phyloP scores from a whole-genome alignment of 2,113 vertebrate species.

The Acanthisitta chloris region DNA sequence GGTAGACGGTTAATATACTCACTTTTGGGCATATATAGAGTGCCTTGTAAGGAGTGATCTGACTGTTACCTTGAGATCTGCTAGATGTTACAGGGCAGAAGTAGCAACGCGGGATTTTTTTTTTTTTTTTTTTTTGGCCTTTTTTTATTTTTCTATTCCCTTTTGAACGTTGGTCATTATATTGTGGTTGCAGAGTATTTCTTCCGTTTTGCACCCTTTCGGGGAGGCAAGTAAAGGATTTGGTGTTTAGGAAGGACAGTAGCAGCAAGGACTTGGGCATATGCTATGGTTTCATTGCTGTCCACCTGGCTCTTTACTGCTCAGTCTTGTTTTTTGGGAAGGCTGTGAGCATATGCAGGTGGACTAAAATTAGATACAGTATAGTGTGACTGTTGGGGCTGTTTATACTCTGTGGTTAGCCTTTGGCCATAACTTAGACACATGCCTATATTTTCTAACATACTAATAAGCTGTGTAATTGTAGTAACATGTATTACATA shows the following conservation, averaged over 20 bases:
- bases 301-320: background rate
- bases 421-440: background rate
- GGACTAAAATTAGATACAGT: background rate
- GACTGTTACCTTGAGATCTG: background rate
- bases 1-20: background rate
- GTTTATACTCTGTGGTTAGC: background rate
- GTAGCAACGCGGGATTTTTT: background rate
- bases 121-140: background rate
- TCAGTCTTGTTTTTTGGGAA: background rate
- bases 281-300: background rate
- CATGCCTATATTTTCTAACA: background rate
- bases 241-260: background rate
- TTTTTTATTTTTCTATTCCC: background rate
- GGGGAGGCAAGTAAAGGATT: rapidly evolving
- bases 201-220: background rate
- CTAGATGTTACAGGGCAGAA: background rate
- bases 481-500: background rate
- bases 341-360: background rate
- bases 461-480: background rate
- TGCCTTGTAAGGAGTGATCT: background rate
- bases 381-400: background rate
- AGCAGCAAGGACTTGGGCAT: background rate
- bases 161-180: rapidly evolving
- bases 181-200: background rate
- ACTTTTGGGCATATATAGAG: background rate